Evolutionary conservation across 2,888 invertebrate genomes (phyloP), one percentile per base, ranked within the genome.

Genomic region (Lamellibrachia columna): DNA sequence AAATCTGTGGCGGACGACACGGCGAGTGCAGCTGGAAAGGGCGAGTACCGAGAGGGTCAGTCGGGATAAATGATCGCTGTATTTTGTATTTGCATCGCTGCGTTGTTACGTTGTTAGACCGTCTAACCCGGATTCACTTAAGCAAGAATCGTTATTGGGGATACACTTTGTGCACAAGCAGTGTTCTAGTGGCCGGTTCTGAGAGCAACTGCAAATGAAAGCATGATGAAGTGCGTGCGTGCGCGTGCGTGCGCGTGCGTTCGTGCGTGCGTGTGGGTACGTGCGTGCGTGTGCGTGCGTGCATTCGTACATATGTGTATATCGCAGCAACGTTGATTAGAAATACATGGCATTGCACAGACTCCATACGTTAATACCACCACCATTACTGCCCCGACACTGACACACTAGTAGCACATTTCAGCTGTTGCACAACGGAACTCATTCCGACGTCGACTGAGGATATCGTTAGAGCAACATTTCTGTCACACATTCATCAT

Each of bases 201-300:
- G 22, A 22, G 22, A 75, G 15, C 15, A 75, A 75, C n/a, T 22
- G n/a, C 75, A 15, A 75, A 75, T 75, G 11, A 75, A 75, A 3
- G 6, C 75, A 75, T 22, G 6, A 91, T 22, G 40, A 90, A 15
- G 90, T 1, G 90, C 90, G 90, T 90, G 90, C n/a, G 90, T 90
- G 90, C 90, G n/a, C n/a, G 90, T 90, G 90, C 1, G 90, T n/a
- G 90, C n/a, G 90, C n/a, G 90, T 90, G 90, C n/a, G 90, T n/a
- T 1, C n/a, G 91, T 91, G 91, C 22, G 91, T 91, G 91, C 22
- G 40, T 22, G 91, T 91, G 91, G 7, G 28, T n/a, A 15, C 28
- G 91, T 15, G 91, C 53, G 22, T 91, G 91, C 91, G 53, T 91
- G 91, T 90, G 90, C 90, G 90, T 90, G 15, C 52, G 90, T 9